Percentiles rank a stretch among this genome's conserved stretches.
phyloP scores from a whole-genome alignment of 2,113 vertebrate species.

The Caranx ignobilis region DNA sequence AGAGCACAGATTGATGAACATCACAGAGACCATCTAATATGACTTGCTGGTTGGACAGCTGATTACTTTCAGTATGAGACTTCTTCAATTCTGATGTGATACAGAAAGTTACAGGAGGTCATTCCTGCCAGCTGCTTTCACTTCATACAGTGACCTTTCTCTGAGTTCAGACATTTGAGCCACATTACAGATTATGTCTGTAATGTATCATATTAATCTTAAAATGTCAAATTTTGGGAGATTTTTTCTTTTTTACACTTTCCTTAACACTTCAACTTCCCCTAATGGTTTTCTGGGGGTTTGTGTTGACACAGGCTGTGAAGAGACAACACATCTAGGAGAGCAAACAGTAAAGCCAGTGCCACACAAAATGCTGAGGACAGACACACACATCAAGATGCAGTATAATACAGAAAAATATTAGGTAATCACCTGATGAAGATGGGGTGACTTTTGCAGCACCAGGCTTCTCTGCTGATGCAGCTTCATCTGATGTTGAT shows the following conservation, averaged over 20 bases:
- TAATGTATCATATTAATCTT: too few species aligned
- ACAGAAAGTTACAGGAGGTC: background rate
- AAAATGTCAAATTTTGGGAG: background rate
- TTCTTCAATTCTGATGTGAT: background rate
- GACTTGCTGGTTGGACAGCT: background rate
- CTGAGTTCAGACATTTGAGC: too few species aligned
- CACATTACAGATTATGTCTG: too few species aligned
- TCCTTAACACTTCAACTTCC: background rate
- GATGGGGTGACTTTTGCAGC: conserved; percentile 33
- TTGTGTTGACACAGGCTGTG: background rate
- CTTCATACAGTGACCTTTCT: too few species aligned
- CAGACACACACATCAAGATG: background rate
- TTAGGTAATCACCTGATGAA: conserved; percentile 60
- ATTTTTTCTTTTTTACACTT: background rate
- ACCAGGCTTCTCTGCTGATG: conserved; percentile 56
- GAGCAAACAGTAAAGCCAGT: background rate
- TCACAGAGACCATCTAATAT: too few species aligned
- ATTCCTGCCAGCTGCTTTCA: background rate
- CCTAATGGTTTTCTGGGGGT: background rate
- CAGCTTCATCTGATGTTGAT: conserved; percentile 39
- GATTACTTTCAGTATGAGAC: background rate
- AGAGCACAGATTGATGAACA: background rate
- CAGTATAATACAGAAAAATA: background rate
- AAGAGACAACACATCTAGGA: background rate
- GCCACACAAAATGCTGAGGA: background rate